A percentile compares a stretch with the other conserved stretches of the same genome.
phyloP scores from a whole-genome alignment of 1,140 invertebrate species.

The Drosophila triauraria region DNA sequence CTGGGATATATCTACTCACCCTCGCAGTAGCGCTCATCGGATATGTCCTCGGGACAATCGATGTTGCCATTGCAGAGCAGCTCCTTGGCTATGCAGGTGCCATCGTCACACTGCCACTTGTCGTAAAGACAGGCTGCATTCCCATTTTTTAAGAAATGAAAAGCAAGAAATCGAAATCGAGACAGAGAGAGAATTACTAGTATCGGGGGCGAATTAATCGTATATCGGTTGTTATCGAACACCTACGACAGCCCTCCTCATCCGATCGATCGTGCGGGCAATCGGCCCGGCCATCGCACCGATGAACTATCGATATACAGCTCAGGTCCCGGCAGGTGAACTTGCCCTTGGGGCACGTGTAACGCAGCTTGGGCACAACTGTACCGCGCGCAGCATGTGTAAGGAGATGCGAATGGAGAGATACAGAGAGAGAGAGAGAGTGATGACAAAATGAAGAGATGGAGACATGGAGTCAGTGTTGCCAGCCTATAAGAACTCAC shows the following conservation, averaged over 20 bases:
- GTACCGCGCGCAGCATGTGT: constrained; percentile 27
- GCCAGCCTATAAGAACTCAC: not conserved
- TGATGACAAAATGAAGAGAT: constrained; percentile 14
- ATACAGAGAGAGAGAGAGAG: constrained; percentile 13
- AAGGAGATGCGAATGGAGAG: constrained; percentile 16
- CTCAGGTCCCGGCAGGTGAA: constrained; percentile 88
- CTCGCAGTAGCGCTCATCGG: constrained; percentile 90
- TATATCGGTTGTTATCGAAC: not conserved
- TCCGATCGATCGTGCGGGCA: constrained; percentile 87
- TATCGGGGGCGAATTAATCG: not conserved
- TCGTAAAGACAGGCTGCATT: constrained; percentile 87
- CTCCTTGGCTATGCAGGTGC: constrained; percentile 87
- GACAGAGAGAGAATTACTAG: constrained; percentile 1
- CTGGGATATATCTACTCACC: constrained; percentile 85
- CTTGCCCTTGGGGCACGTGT: constrained; percentile 86
- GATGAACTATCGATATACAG: constrained; percentile 89
- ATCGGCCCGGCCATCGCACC: constrained; percentile 86
- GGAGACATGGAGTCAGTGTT: not conserved
- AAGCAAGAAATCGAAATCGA: not conserved
- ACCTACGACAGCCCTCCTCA: constrained; percentile 87
- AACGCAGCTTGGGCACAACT: constrained; percentile 79
- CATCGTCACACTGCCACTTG: constrained; percentile 88
- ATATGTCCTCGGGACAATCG: constrained; percentile 89
- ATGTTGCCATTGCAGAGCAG: constrained; percentile 88
- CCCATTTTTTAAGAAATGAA: constrained; percentile 10